Evolutionary conservation across 2,797 vertebrate genomes (phyloP).

Genomic region (Sus cebifrons): DNA sequence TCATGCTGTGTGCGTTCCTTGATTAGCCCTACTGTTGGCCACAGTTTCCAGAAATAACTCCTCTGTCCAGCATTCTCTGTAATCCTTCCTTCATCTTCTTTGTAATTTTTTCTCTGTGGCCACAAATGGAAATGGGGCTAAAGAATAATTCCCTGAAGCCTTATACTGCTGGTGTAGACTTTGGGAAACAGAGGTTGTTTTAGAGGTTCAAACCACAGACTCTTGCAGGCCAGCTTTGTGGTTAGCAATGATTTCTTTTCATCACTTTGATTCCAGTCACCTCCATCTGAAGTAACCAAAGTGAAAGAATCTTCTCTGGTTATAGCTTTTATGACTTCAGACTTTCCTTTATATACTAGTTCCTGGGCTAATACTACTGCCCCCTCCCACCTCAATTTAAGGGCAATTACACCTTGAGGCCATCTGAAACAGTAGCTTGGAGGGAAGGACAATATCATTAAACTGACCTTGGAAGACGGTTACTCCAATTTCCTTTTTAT

Average conservation of each 20-base stretch:
- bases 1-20: background rate
- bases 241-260: background rate
- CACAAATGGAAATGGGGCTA: background rate
- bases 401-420: background rate
- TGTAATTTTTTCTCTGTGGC: background rate
- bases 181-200: background rate
- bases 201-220: background rate
- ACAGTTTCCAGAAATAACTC: background rate
- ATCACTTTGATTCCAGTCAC: background rate
- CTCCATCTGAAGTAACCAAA: background rate
- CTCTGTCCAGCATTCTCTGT: background rate
- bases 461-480: background rate
- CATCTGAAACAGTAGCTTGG: background rate
- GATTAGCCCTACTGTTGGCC: background rate
- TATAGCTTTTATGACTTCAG: background rate
- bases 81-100: background rate
- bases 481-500: background rate
- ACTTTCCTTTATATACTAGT: background rate
- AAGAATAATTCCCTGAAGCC: background rate
- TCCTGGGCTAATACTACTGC: background rate
- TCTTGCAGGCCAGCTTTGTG: background rate
- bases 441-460: background rate
- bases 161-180: background rate
- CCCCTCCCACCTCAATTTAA: background rate
- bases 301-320: background rate